Evolutionary conservation across 2,797 vertebrate genomes (phyloP), one percentile per base, ranked within the genome.

Genomic region (Anniella stebbinsi): DNA sequence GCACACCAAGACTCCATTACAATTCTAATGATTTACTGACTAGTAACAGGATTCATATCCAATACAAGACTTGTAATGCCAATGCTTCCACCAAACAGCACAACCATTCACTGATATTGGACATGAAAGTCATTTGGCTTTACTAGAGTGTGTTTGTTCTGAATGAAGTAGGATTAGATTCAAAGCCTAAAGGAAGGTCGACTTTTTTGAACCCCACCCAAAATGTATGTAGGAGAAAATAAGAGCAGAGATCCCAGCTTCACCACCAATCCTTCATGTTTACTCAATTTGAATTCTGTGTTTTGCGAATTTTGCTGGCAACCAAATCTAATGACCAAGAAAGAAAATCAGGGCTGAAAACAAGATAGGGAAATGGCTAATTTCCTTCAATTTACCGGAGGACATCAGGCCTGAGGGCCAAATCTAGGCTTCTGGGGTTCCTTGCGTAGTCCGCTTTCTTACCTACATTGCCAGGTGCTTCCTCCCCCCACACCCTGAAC

Each of bases 1-100:
- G 45, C 87, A 89, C 90, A 82, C 67, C 57, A 87, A 70, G 41
- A 15, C 51, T 90, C 57, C 60, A 17, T 4, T 54, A 89, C 0
- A 1, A 1, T 54, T 0, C 0, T 48, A 84, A 88, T 41, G 54
- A 80, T 81, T 94, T 88, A 91, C 89, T 84, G 92, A 48, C 69
- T 70, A 2, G 13, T 75, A 78, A 78, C 0, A 0, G 0, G 69
- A 80, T 90, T 78, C 92, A 82, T 51, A 57, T 48, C 77, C 77
- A 54, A 36, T 0, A 0, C 76, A 76, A 87, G 54, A 7, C 33
- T 88, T 80, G 76, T 2, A 81, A 18, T 23, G 0, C 48, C 77
- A 88, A 36, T 69, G 10, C 48, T 63, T 63, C 54, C 75, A 11
- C 1, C 23, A 86, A 91, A 67, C 41, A 60, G 18, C 2, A 0